Percentiles rank a stretch among this genome's conserved stretches.
Evolutionary conservation across 2,113 vertebrate genomes (phyloP).

Genomic region (Myiagra hebetior): DNA sequence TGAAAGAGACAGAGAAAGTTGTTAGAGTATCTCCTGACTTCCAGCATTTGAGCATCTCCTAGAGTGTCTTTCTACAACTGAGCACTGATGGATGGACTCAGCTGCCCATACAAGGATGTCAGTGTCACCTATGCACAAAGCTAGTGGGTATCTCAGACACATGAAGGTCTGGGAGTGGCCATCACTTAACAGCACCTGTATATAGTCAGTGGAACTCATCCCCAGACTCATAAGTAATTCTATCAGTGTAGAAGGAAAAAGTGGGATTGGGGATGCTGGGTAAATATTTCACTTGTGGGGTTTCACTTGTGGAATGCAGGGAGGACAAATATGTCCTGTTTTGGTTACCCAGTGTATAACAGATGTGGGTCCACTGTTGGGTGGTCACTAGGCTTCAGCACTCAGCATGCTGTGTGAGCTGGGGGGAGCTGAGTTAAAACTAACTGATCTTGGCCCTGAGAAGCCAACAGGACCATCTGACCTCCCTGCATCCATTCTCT

Average conservation of each 20-base stretch:
- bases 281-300: background rate
- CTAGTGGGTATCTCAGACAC: background rate
- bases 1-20: background rate
- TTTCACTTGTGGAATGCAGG: background rate
- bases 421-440: background rate
- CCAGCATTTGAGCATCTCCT: background rate
- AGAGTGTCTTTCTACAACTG: background rate
- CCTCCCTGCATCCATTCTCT: background rate
- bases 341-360: background rate
- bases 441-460: background rate
- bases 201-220: background rate
- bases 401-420: background rate
- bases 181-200: background rate
- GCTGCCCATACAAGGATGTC: background rate
- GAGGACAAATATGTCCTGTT: background rate
- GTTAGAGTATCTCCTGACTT: background rate
- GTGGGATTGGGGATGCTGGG: background rate
- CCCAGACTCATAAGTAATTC: fast-evolving
- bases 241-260: background rate
- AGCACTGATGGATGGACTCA: background rate
- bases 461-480: background rate
- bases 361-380: background rate
- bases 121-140: background rate
- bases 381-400: background rate
- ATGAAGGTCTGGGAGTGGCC: background rate